A percentile compares a stretch with the other conserved stretches of the same genome.
Conservation (phyloP, 2,113 vertebrate species). For the Lagopus leucura region DNA sequence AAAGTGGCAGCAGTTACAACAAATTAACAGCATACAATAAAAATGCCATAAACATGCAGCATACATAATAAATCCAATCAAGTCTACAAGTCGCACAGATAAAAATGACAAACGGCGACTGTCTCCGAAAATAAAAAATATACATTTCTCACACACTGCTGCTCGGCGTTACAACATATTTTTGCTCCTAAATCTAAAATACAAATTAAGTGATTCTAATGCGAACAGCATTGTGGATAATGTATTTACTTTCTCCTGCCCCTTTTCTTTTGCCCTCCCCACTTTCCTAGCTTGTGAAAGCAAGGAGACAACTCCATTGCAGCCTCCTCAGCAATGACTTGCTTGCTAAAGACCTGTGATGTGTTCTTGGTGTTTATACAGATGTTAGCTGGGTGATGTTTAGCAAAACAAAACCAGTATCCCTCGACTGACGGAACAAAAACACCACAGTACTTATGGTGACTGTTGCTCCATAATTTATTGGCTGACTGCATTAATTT, state of each 20-base stretch:
- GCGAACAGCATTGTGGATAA: conserved; percentile 40
- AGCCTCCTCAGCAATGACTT: conserved; percentile 31
- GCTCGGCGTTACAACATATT: conserved; percentile 60
- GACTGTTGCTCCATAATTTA: conserved; percentile 61
- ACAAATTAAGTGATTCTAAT: conserved; percentile 73
- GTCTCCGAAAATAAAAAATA: conserved; percentile 77
- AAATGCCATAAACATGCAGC: conserved; percentile 81
- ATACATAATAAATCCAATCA: conserved; percentile 82
- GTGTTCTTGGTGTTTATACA: conserved; percentile 44
- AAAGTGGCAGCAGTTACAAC: conserved; percentile 78
- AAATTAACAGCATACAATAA: conserved; percentile 85
- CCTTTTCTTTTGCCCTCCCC: neutral
- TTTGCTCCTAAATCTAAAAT: conserved; percentile 73
- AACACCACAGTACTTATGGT: conserved; percentile 43
- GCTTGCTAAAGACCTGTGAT: neutral
- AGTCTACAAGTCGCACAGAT: conserved; percentile 75
- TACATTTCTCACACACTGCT: conserved; percentile 65
- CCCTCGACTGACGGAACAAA: conserved; percentile 36
- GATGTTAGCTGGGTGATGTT: conserved; percentile 56
- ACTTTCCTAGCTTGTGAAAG: conserved; percentile 17
- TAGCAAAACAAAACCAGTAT: conserved; percentile 54
- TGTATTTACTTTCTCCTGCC: conserved; percentile 55
- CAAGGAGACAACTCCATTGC: conserved; percentile 36
- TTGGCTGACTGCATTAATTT: conserved; percentile 61
- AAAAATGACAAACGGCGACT: conserved; percentile 81